Conservation (phyloP, 2,888 invertebrate genomes). For the Latrodectus hesperus region DNA sequence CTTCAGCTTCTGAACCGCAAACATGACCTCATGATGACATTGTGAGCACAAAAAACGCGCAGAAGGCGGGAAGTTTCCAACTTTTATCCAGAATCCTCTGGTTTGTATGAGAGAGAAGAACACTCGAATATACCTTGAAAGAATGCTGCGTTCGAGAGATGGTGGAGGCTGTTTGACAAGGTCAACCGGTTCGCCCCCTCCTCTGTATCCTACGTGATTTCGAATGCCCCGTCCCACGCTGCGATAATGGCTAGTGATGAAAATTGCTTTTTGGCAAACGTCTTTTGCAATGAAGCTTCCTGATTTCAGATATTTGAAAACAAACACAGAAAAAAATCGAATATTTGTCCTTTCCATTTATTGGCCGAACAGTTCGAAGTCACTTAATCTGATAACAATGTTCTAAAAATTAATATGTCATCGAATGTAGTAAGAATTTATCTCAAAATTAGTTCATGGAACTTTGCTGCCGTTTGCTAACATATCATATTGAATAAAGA, state of each 20-base stretch:
- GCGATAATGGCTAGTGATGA: not conserved
- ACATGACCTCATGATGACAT: not conserved
- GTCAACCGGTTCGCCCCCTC: slow-evolving; percentile 39
- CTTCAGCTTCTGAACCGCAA: not conserved
- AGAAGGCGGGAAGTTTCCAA: slow-evolving; percentile 25
- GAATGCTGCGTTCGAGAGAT: slow-evolving; percentile 26
- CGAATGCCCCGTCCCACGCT: slow-evolving; percentile 16
- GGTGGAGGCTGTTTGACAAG: slow-evolving; percentile 27
- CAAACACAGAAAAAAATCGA: too few relatives aligned
- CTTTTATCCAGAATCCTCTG: slow-evolving; percentile 12
- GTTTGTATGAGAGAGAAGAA: not conserved
- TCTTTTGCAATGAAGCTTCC: too few relatives aligned
- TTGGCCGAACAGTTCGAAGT: too few relatives aligned
- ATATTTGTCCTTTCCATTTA: too few relatives aligned
- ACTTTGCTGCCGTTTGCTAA: too few relatives aligned
- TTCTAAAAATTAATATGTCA: too few relatives aligned
- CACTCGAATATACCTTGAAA: not conserved
- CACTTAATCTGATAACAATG: too few relatives aligned
- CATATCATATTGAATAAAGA: too few relatives aligned
- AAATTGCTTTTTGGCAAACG: too few relatives aligned
- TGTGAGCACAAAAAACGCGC: not conserved
- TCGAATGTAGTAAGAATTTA: too few relatives aligned
- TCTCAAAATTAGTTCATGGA: too few relatives aligned
- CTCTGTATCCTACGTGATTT: slow-evolving; percentile 14
- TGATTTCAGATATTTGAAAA: too few relatives aligned